These are phyloP conservation scores for Orchestia grillus DNA, from an alignment of 1,140 invertebrate species.

Conservation along the genomic window DNA sequence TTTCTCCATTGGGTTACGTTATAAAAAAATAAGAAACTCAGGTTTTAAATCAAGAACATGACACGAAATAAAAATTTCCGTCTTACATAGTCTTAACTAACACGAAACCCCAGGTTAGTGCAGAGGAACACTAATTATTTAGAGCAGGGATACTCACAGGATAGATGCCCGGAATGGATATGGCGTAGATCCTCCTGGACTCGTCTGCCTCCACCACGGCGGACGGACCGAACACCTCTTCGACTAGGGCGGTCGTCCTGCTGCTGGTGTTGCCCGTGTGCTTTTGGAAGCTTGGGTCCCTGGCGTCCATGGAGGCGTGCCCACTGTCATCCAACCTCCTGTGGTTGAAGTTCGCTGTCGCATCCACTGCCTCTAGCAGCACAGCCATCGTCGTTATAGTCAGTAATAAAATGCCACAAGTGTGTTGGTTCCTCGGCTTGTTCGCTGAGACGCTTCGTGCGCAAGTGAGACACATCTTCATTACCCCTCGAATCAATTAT, in stretches of 20 bases:
- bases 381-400: neutral
- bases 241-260: neutral
- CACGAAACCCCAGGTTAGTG: too few relatives aligned
- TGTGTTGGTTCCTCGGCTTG: neutral
- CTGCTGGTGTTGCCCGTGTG: neutral
- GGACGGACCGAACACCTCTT: slow-evolving; percentile 8
- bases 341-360: neutral
- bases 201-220: slow-evolving; percentile 26
- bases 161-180: slow-evolving; percentile 27
- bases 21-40: too few relatives aligned
- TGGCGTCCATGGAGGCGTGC: neutral
- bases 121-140: neutral
- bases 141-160: neutral
- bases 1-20: too few relatives aligned
- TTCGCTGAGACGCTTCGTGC: neutral
- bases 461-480: neutral
- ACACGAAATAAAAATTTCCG: too few relatives aligned
- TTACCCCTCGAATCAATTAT: neutral
- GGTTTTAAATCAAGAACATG: too few relatives aligned
- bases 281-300: neutral
- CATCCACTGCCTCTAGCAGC: neutral
- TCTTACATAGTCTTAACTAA: too few relatives aligned
- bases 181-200: slow-evolving; percentile 43
- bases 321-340: neutral
- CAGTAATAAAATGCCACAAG: neutral